Base-by-base conservation (phyloP, 2,113 vertebrate genomes). In the Cyphomyrus plagiostoma region DNA sequence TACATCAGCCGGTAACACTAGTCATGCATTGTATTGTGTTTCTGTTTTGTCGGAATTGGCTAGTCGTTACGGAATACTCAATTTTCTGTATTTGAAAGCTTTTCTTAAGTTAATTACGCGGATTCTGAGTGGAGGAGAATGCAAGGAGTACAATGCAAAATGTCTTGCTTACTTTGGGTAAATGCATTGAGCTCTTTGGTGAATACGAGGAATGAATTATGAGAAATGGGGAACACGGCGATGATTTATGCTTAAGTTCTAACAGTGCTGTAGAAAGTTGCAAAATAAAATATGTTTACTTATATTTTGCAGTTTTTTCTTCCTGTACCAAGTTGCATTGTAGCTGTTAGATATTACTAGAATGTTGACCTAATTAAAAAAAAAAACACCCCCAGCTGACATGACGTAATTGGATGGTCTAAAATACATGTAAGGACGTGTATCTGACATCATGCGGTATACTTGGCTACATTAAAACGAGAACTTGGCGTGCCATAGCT, bases 191-290 rank as follows among this genome's bases (percentile, higher is more conserved):
- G 90, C 92, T 93, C 92, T 85, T 91, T 95, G 93, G 94, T 88
- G 91, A 95, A 95, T 95, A 94, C 93, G 95, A 94, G 94, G 90
- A 93, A 92, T 91, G 94, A 94, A 89, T 90, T 92, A 92, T 92
- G 92, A 92, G 92, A 92, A 95, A 96, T 95, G 95, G 94, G 95
- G 93, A 88, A 74, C n/a, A 30, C 94, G 95, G 95, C 93, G 89
- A 66, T 88, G 94, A 80, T 6, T 80, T 35, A 80, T 80, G 93
- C 95, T 95, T 94, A 94, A 93, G 93, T 95, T 95, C 94, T 96
- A 96, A 96, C 94, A 96, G 95, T 95, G 93, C 91, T 94, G 90
- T 95, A 96, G 94, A 94, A 94, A 94, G 92, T 90, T 91, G 92
- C 95, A 94, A 95, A 95, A 96, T 95, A 95, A 96, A 95, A 92